A percentile compares a stretch with the other conserved stretches of the same genome.
phyloP scores from a whole-genome alignment of 1,140 invertebrate genomes.

The Aporrectodea caliginosa region DNA sequence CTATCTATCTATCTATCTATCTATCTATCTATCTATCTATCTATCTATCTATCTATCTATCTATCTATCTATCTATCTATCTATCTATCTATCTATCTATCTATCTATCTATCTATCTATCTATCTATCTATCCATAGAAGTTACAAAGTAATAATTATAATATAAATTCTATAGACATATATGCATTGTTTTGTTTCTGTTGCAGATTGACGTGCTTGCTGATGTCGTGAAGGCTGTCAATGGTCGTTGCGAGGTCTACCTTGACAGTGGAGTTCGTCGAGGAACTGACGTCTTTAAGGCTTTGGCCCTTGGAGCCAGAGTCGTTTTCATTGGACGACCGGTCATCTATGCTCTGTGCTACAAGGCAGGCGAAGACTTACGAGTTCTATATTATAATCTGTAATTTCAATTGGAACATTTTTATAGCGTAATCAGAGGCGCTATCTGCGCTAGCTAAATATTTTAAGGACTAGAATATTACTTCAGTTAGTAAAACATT shows the following conservation, averaged over 20 bases:
- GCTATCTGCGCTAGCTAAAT: too few relatives aligned
- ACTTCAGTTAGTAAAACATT: too few relatives aligned
- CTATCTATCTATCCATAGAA: too few relatives aligned
- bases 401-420: background rate
- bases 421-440: too few relatives aligned
- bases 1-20: too few relatives aligned
- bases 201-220: slow-evolving; percentile 80
- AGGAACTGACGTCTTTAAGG: slow-evolving; percentile 87
- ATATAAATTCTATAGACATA: background rate
- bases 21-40: too few relatives aligned
- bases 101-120: too few relatives aligned
- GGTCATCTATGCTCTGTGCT: slow-evolving; percentile 80
- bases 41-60: too few relatives aligned
- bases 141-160: background rate
- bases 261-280: slow-evolving; percentile 80
- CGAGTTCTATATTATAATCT: background rate
- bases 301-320: slow-evolving; percentile 79
- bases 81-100: too few relatives aligned
- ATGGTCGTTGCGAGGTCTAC: slow-evolving; percentile 70
- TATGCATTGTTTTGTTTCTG: background rate
- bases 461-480: too few relatives aligned
- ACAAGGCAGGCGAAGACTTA: slow-evolving; percentile 46
- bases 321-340: slow-evolving; percentile 84
- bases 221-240: slow-evolving; percentile 73
- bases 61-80: too few relatives aligned